Evolutionary conservation across 2,888 invertebrate species (phyloP), one percentile per base, ranked within the genome.

Genomic region (Laspeyria flexula): DNA sequence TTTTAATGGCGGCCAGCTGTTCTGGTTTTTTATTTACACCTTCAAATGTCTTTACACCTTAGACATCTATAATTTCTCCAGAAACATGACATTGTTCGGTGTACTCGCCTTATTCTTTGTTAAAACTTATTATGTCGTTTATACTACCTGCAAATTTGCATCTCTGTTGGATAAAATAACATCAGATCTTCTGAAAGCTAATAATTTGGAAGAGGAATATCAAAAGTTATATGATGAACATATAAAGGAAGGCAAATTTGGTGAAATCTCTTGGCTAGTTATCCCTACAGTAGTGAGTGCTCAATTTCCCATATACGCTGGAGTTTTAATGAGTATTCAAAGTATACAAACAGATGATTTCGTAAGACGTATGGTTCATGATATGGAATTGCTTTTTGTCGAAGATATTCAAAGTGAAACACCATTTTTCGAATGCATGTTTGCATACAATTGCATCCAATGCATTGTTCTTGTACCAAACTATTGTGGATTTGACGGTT

Each of bases 401-500:
- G 81, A 85, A 59, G 73, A 86, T 27, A 79, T 80, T 40, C 86
- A 89, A 53, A 81, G 74, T 49, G 78, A 83, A 11, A 65, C 81
- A 3, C 88, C 88, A 0, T 85, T 84, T 54, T 88, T 82, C 38
- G 80, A 88, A 54, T 55, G 81, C 1, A 65, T 85, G 39, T 89
- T 85, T 48, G 80, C 75, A 0, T 86, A 83, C 57, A 85, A 78
- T 41, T 71, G 81, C 16, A 7, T 73, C 0, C 80, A 81, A 40
- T 79, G 80, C 21, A 25, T 82, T 0, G 60, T 78, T 3, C 65
- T 88, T 0, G 65, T 77, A 1, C 81, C 82, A 1, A 79, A 80
- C 29, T 88, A 79, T 48, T 62, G 73, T 3, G 87, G 88, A 0
- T 80, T 88, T 9, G 89, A 88, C 29, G 86, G 86, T 0, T 85